A percentile compares a stretch with the other conserved stretches of the same genome.
Conservation (phyloP, 2,113 vertebrate species). For the Petrocephalus zakoni region DNA sequence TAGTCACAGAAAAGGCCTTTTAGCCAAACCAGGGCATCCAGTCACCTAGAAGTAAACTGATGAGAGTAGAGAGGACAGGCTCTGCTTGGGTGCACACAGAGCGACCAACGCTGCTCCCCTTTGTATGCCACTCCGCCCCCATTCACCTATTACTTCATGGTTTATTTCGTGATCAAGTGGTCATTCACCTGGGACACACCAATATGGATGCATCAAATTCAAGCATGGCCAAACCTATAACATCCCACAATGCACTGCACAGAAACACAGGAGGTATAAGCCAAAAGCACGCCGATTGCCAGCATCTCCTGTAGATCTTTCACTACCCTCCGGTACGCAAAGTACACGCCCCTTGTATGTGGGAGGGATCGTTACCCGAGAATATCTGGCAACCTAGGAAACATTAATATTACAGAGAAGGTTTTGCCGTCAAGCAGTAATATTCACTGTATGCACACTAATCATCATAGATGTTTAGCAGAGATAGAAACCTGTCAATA, state of each 20-base stretch:
- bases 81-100: conserved; percentile 29
- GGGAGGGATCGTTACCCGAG: background rate
- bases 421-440: background rate
- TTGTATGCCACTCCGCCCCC: background rate
- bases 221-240: background rate
- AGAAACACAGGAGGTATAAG: background rate
- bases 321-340: background rate
- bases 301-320: background rate
- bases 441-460: background rate
- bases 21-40: conserved; percentile 32
- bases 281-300: background rate
- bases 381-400: background rate
- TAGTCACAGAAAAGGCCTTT: conserved; percentile 5
- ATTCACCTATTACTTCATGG: background rate
- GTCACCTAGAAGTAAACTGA: conserved; percentile 42
- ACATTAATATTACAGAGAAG: background rate
- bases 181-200: conserved; percentile 13
- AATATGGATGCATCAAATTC: background rate
- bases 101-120: conserved; percentile 20
- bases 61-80: conserved; percentile 42
- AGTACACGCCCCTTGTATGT: background rate
- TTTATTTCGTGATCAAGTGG: background rate
- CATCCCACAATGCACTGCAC: background rate
- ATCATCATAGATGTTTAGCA: background rate
- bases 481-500: background rate